Evolutionary conservation across 2,113 vertebrate genomes (phyloP).

Genomic region (Apteryx owenii): DNA sequence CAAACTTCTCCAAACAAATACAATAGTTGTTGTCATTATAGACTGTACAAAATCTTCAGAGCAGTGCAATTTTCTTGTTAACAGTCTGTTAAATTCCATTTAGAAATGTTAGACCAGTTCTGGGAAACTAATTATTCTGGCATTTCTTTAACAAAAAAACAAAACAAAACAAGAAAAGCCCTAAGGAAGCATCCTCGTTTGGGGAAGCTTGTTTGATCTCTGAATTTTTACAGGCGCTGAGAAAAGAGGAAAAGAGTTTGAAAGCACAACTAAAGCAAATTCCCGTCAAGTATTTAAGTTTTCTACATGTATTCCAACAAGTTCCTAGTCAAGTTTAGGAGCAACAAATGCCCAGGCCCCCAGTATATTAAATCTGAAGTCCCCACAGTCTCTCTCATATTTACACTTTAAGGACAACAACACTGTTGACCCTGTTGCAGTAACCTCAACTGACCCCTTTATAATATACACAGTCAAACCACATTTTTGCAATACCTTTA

Average conservation of each 20-base stretch:
- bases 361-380: fast-evolving
- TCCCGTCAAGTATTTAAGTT: background rate
- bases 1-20: background rate
- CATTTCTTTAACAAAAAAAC: background rate
- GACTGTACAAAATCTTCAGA: background rate
- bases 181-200: background rate
- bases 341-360: background rate
- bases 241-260: background rate
- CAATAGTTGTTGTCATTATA: fast-evolving
- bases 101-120: background rate
- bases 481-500: background rate
- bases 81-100: background rate
- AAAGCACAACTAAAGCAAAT: background rate
- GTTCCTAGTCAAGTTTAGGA: background rate
- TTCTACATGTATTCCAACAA: fast-evolving
- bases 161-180: background rate
- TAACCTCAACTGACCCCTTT: background rate
- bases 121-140: background rate
- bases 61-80: background rate
- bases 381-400: background rate
- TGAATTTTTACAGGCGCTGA: background rate
- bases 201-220: background rate
- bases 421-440: fast-evolving
- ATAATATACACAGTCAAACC: background rate
- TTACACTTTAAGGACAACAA: background rate